These are phyloP conservation scores for Frieseomelitta varia DNA, from an alignment of 1,140 invertebrate species.

Conservation along the genomic window DNA sequence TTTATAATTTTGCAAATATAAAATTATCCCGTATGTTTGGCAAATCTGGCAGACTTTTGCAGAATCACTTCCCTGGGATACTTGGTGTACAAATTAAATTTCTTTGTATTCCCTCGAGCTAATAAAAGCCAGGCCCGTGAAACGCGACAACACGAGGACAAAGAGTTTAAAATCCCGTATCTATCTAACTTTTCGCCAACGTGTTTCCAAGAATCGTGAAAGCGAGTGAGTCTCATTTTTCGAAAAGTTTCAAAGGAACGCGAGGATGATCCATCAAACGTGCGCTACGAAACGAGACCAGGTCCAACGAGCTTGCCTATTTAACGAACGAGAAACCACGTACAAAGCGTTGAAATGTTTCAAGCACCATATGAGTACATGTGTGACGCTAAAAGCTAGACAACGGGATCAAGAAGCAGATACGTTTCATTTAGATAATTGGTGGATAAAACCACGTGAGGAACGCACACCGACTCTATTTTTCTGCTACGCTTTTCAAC, in stretches of 20 bases:
- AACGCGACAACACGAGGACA: not conserved
- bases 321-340: not conserved
- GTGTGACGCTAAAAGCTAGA: not conserved
- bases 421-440: not conserved
- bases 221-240: not conserved
- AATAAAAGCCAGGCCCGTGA: not conserved
- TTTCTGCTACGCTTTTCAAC: not conserved
- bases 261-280: not conserved
- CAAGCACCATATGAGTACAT: conserved; percentile 43
- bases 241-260: not conserved
- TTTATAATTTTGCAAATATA: no score
- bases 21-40: no score
- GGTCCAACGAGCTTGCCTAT: conserved; percentile 42
- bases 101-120: not conserved
- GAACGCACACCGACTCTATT: not conserved
- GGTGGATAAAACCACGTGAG: not conserved
- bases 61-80: not conserved
- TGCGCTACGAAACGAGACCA: not conserved
- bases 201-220: not conserved
- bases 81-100: no score
- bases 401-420: not conserved
- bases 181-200: not conserved
- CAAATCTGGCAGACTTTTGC: no score
- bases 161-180: not conserved
- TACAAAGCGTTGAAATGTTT: not conserved